phyloP scores from a whole-genome alignment of 1,140 invertebrate species.

The Trichonephila clavata region DNA sequence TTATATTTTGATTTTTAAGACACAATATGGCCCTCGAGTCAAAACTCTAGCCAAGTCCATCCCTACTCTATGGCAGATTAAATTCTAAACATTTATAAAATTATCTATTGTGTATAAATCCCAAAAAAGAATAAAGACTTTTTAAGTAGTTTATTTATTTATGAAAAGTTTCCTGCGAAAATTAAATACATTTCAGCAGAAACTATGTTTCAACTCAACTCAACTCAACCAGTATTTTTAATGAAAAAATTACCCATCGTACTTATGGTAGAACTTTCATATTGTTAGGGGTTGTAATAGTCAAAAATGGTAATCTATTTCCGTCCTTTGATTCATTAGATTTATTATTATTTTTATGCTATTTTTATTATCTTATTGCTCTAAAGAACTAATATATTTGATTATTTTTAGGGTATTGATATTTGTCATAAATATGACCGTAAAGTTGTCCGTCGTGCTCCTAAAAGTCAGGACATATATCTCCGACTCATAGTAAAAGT shows the following conservation, averaged over 20 bases:
- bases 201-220: neutral
- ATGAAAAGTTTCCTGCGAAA: neutral
- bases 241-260: conserved; percentile 10
- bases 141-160: too few relatives aligned
- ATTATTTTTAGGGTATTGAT: conserved; percentile 96
- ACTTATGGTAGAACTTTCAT: neutral
- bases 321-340: neutral
- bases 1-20: too few relatives aligned
- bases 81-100: too few relatives aligned
- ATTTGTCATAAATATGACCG: conserved; percentile 99
- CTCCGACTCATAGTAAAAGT: conserved; percentile 98
- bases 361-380: conserved; percentile 77
- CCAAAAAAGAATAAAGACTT: too few relatives aligned
- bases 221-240: neutral
- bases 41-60: too few relatives aligned
- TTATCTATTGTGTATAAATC: too few relatives aligned
- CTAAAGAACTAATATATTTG: conserved; percentile 79
- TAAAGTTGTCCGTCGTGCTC: conserved; percentile 96
- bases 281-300: too few relatives aligned
- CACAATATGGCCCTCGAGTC: too few relatives aligned
- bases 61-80: too few relatives aligned
- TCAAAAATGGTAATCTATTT: conserved; percentile 55
- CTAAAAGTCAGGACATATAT: conserved; percentile 98
- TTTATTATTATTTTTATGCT: neutral
- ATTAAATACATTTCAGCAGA: neutral